Base-by-base conservation (phyloP, 2,113 vertebrate species). In the Haemorhous mexicanus region DNA sequence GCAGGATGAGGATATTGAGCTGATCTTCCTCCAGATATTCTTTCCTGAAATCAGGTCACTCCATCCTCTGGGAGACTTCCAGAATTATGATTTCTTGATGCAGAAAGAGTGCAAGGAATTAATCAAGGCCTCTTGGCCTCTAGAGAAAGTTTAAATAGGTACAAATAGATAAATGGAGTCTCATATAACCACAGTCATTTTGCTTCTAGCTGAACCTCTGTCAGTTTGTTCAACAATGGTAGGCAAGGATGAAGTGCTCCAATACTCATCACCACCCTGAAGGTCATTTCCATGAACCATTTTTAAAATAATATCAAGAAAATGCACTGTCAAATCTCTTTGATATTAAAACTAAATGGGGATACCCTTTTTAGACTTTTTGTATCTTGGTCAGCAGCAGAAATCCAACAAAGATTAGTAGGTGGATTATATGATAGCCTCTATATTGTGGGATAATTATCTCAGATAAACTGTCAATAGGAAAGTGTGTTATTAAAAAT, bases 71-170 rank as follows among this genome's bases (percentile, higher is more conserved):
- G 64, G 83, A 92, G 24, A 68, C 66, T 63, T 88, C 39, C 49
- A 92, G 61, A 90, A 81, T 87, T 84, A 89, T 52, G 44, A 59
- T 83, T 95, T 92, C 80, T 91, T 84, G 63, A 77, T 84, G 80
- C 43, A 80, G 80, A 89, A 92, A 63, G 41, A 81, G 61, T 32
- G 44, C 44, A 84, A 74, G 59, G 84, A 89, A 93, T 85, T 91
- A 87, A 91, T 80, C 58, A 89, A 89, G 84, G 47, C 21, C 91
- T 46, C 41, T 82, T 87, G 69, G 67, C 50, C 72, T 62, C 61
- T 35, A 27, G 55, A 56, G 78, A 73, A 89, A 79, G 69, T 93
- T 94, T 87, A 63, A 84, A 85, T 30, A 83, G 74, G 39, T 91
- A 66, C 30, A 83, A 91, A 93, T 58, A 83, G 85, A 88, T 76